These are phyloP conservation scores for Tretioscincus oriximinensis DNA, from an alignment of 2,113 vertebrate genomes.

Conservation along the genomic window DNA sequence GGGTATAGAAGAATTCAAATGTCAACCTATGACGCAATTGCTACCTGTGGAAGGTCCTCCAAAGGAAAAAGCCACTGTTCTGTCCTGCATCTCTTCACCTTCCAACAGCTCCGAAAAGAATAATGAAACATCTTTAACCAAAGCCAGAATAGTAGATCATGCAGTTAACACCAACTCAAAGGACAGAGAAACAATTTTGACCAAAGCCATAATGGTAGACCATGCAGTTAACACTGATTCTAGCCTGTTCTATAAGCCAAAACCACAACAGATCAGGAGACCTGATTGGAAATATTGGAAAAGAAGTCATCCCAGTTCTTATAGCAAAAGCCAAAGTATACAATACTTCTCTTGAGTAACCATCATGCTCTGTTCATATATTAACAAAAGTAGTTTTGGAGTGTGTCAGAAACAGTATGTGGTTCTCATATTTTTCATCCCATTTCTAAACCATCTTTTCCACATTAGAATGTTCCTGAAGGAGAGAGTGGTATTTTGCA, in stretches of 20 bases:
- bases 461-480: too few species aligned
- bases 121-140: conserved; percentile 17
- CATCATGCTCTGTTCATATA: not conserved
- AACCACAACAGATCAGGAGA: conserved; percentile 34
- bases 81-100: conserved; percentile 35
- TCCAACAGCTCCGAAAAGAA: conserved; percentile 50
- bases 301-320: conserved; percentile 69
- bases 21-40: conserved; percentile 23
- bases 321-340: conserved; percentile 74
- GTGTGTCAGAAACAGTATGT: too few species aligned
- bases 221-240: conserved; percentile 62
- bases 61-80: conserved; percentile 11
- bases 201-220: conserved; percentile 39
- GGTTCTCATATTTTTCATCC: too few species aligned
- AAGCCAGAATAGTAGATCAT: conserved; percentile 11
- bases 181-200: conserved; percentile 29
- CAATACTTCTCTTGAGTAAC: not conserved
- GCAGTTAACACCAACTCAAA: not conserved
- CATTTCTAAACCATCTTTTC: too few species aligned
- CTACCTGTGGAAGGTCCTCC: conserved; percentile 50
- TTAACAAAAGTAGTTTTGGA: too few species aligned
- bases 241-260: conserved; percentile 46
- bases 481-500: too few species aligned
- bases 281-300: conserved; percentile 80
- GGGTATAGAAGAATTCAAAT: conserved; percentile 38